These are phyloP conservation scores for Galago senegalensis DNA, from an alignment of 2,797 vertebrate genomes.

Conservation along the genomic window DNA sequence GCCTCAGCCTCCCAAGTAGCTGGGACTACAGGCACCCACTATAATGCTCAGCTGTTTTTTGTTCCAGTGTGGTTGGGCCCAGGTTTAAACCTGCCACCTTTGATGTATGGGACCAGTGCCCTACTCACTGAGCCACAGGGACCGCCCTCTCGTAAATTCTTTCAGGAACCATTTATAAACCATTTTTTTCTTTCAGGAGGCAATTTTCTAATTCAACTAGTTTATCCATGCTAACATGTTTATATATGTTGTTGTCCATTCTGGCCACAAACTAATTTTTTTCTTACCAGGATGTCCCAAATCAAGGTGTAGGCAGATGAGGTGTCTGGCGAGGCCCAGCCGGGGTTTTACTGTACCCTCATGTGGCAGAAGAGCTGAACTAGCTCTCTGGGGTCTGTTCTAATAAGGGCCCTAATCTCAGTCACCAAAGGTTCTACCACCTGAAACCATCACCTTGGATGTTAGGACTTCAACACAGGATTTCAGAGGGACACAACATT, in stretches of 20 bases:
- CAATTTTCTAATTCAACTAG: background rate
- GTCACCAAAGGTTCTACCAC: background rate
- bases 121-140: too few species aligned
- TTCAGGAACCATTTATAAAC: background rate
- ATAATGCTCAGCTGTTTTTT: too few species aligned
- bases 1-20: too few species aligned
- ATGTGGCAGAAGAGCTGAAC: background rate
- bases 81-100: too few species aligned
- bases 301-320: background rate
- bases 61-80: too few species aligned
- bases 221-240: background rate
- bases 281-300: background rate
- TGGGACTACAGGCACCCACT: too few species aligned
- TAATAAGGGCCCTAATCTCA: background rate
- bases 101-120: too few species aligned
- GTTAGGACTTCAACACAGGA: background rate
- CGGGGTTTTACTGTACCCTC: background rate
- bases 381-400: background rate
- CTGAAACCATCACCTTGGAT: background rate
- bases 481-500: background rate
- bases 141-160: background rate
- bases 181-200: too few species aligned
- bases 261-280: background rate
- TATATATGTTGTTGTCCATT: background rate
- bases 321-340: background rate